Conservation (phyloP, 1,140 invertebrate genomes). For the Cataglyphis hispanica region DNA sequence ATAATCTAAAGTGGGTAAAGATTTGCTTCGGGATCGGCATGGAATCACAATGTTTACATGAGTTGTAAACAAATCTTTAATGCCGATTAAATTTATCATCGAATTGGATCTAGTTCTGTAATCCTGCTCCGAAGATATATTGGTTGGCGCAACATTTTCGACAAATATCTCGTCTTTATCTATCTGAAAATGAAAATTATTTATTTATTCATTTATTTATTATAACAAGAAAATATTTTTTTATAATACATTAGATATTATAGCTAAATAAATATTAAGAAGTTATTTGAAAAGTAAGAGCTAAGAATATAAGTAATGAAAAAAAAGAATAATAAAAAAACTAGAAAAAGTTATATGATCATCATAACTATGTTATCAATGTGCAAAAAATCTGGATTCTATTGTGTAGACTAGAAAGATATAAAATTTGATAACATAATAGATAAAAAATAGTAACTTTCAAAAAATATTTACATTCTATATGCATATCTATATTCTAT, state of each 20-base stretch:
- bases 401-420: too few relatives aligned
- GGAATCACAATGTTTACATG: neutral
- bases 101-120: slow-evolving; percentile 25
- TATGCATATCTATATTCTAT: neutral
- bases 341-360: neutral
- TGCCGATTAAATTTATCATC: slow-evolving; percentile 10
- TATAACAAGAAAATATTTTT: neutral
- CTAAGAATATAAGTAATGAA: too few relatives aligned
- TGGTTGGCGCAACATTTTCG: neutral
- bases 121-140: neutral
- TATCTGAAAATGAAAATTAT: neutral
- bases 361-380: too few relatives aligned
- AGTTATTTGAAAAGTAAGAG: neutral
- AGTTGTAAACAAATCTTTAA: neutral
- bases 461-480: too few relatives aligned
- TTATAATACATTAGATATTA: neutral
- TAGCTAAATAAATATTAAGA: neutral
- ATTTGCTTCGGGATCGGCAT: neutral
- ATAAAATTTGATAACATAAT: neutral
- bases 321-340: neutral
- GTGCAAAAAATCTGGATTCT: too few relatives aligned
- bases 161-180: neutral
- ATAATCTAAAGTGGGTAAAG: neutral
- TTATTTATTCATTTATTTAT: slow-evolving; percentile 14
- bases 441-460: neutral